phyloP scores from a whole-genome alignment of 2,888 invertebrate genomes.

The Ophioninae sp. region DNA sequence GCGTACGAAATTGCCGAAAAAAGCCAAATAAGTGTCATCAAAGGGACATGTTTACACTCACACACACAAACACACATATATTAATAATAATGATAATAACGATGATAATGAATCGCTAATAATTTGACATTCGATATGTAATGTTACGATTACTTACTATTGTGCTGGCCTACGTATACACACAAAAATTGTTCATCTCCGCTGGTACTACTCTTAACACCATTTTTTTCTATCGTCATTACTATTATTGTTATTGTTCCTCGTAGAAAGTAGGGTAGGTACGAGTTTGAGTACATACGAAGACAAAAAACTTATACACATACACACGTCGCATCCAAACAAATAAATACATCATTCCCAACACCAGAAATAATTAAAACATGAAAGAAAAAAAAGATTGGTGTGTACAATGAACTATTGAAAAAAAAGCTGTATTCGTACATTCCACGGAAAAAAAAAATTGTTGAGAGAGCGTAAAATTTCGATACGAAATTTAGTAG shows the following conservation, averaged over 20 bases:
- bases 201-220: conserved; percentile 6
- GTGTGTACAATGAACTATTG: neutral
- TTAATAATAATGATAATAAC: no score
- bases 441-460: neutral
- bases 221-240: conserved; percentile 14
- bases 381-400: neutral
- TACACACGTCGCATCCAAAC: neutral
- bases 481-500: conserved; percentile 5
- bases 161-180: conserved; percentile 41
- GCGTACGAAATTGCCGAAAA: conserved; percentile 65
- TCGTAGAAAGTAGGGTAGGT: conserved; percentile 51
- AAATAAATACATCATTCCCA: conserved; percentile 2
- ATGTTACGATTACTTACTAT: conserved; percentile 34
- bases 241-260: conserved; percentile 47
- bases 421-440: neutral
- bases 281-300: conserved; percentile 44
- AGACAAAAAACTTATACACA: conserved; percentile 7
- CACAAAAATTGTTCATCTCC: conserved; percentile 24
- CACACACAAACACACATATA: neutral
- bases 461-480: neutral
- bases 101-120: neutral
- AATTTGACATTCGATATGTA: conserved; percentile 25
- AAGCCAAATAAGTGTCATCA: conserved; percentile 68
- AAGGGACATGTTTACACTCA: conserved; percentile 60
- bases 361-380: neutral